Evolutionary conservation across 2,113 vertebrate species (phyloP), one percentile per base, ranked within the genome.

Genomic region (Protobothrops flavoviridis): DNA sequence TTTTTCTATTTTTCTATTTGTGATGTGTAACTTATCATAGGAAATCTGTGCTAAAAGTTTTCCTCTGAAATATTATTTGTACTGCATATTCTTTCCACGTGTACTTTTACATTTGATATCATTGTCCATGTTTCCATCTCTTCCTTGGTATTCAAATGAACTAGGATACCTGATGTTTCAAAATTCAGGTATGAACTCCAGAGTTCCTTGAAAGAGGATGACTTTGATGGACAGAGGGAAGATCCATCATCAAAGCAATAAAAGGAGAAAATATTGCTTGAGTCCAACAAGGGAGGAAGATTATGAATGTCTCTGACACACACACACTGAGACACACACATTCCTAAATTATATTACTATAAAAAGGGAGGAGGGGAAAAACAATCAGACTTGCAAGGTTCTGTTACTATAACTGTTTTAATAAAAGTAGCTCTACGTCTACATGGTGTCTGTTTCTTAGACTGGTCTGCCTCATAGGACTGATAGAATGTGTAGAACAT

Each of bases 181-280:
- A 0, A 2, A 88, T 90, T 90, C 12, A 88, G 6, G 86, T 0
- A 2, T 29, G n/a, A 64, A n/a, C 11, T 26, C 11, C 29, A 13
- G 61, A 13, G 4, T 50, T 50, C 48, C 48, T 50, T 1, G 1
- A n/a, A 64, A 64, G 61, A 64, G 11, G 61, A 64, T n/a, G 26
- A 29, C 11, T 29, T 29, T 64, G 61, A 64, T 64, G 61, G 26
- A 64, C 4, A 64, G 61, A 64, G 11, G 26, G 61, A 64, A 29
- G 11, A 13, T 12, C 61, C 39, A 43, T 24, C n/a, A 48, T 20
- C 26, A 12, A 64, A 64, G 61, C 26, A 64, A n/a, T 64, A 64
- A 64, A 13, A 64, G n/a, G 61, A 39, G 24, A 64, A 64, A 64
- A 29, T 12, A 64, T 64, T n/a, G 61, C 26, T 64, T 64, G 26